phyloP scores from a whole-genome alignment of 1,140 invertebrate genomes.

The Sinonovacula constricta region DNA sequence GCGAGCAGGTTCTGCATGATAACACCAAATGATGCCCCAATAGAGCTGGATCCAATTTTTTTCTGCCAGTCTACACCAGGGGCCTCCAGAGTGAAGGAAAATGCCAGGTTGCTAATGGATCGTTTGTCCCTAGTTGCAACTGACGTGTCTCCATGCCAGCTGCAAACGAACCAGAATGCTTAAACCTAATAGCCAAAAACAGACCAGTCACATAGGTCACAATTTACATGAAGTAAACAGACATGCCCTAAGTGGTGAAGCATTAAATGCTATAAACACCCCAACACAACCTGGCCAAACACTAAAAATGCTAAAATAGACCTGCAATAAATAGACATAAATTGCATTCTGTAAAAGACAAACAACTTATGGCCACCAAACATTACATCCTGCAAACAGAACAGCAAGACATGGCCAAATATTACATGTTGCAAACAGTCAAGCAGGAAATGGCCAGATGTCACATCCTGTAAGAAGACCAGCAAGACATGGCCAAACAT shows the following conservation, averaged over 20 bases:
- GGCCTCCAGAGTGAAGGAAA: constrained; percentile 37
- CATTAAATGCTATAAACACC: not conserved
- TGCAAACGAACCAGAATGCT: not conserved
- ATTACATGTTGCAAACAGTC: too few species aligned
- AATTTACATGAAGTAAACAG: not conserved
- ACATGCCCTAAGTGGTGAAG: not conserved
- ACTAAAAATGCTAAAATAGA: not conserved
- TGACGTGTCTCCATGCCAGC: not conserved
- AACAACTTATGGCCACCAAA: too few species aligned
- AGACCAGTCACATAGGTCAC: not conserved
- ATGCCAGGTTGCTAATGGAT: not conserved
- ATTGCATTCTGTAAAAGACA: too few species aligned
- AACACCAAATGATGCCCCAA: constrained; percentile 62
- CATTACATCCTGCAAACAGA: too few species aligned
- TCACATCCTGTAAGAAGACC: too few species aligned
- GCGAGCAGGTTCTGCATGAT: constrained; percentile 55
- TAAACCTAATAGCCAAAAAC: not conserved
- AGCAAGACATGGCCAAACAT: too few species aligned
- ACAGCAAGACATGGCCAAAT: too few species aligned
- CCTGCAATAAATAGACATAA: too few species aligned
- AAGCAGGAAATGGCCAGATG: too few species aligned
- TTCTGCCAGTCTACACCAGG: constrained; percentile 61
- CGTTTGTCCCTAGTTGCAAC: not conserved
- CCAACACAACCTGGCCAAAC: not conserved
- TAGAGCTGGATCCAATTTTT: constrained; percentile 47